A percentile compares a stretch with the other conserved stretches of the same genome.
Evolutionary conservation across 2,888 invertebrate species (phyloP).

Genomic region (Erebia aethiops): DNA sequence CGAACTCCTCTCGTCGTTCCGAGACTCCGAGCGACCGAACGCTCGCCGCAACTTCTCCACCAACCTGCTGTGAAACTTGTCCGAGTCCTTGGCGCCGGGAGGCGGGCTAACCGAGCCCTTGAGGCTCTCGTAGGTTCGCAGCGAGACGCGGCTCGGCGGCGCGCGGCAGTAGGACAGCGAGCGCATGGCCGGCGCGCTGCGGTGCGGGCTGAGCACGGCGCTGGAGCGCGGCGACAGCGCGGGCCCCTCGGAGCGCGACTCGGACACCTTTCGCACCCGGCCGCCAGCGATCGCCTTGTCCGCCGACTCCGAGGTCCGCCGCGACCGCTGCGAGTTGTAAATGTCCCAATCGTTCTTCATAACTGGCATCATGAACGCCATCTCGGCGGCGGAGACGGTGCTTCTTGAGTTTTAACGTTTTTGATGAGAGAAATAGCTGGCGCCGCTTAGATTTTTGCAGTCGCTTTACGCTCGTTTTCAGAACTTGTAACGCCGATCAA

Average conservation of each 20-base stretch:
- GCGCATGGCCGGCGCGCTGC: conserved; percentile 86
- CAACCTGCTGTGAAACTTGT: conserved; percentile 91
- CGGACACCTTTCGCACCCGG: conserved; percentile 84
- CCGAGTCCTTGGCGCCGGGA: conserved; percentile 81
- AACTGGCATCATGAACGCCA: conserved; percentile 98
- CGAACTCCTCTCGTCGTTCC: conserved; percentile 76
- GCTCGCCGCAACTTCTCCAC: conserved; percentile 90
- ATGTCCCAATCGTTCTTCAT: conserved; percentile 97
- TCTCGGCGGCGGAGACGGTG: conserved; percentile 78
- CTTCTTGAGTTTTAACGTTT: conserved; percentile 74
- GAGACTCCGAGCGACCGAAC: conserved; percentile 83
- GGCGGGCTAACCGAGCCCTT: conserved; percentile 86
- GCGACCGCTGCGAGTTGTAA: conserved; percentile 91
- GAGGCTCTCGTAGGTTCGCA: conserved; percentile 84
- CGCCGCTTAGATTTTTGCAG: conserved; percentile 51
- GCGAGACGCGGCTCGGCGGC: conserved; percentile 84
- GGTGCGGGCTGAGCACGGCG: conserved; percentile 83
- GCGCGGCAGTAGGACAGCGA: conserved; percentile 80
- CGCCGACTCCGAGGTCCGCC: conserved; percentile 88
- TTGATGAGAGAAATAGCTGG: conserved; percentile 58
- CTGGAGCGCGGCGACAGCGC: conserved; percentile 85
- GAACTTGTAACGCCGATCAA: conserved; percentile 53
- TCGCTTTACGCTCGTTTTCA: conserved; percentile 32
- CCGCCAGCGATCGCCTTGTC: conserved; percentile 57
- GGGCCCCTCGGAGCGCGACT: conserved; percentile 89